Evolutionary conservation across 1,140 invertebrate genomes (phyloP).

Genomic region (Pemphigus obesinymphae): DNA sequence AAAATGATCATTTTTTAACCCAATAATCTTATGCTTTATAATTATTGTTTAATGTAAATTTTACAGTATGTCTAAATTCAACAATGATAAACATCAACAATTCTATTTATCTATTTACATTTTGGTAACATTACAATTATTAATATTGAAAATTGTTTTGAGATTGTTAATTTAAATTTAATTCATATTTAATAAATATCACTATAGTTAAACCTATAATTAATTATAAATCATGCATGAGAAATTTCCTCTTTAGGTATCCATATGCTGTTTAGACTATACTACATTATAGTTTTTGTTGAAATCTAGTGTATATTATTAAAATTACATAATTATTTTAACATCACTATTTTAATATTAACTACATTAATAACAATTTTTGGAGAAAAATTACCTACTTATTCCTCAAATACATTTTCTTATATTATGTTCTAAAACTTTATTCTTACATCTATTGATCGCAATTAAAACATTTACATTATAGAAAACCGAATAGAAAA

Average conservation of each 20-base stretch:
- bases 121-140: neutral
- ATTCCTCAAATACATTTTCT: neutral
- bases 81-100: neutral
- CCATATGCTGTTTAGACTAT: neutral
- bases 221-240: neutral
- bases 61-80: slow-evolving; percentile 8
- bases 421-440: too few species aligned
- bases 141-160: neutral
- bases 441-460: neutral
- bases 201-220: neutral
- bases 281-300: neutral
- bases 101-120: slow-evolving; percentile 1
- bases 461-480: neutral
- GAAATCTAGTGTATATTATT: neutral
- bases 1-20: neutral
- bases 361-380: neutral
- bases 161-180: neutral
- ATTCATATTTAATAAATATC: neutral
- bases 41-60: neutral
- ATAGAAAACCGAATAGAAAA: neutral
- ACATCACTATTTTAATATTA: neutral
- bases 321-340: neutral
- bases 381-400: neutral
- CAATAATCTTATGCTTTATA: neutral
- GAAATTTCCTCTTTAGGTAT: neutral